Evolutionary conservation across 2,888 invertebrate genomes (phyloP).

Genomic region (Dicranocentrus wangi): DNA sequence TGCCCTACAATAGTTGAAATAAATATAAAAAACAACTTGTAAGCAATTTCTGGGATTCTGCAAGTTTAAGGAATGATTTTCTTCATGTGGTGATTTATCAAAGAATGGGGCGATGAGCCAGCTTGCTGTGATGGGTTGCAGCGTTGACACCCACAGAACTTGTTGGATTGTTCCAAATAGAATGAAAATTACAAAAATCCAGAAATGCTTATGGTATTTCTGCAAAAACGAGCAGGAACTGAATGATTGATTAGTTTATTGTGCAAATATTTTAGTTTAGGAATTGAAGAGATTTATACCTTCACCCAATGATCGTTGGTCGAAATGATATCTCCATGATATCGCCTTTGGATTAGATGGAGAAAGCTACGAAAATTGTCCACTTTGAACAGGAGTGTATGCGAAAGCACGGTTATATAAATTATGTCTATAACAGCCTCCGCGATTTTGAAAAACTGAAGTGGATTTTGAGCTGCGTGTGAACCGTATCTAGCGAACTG

Average conservation of each 20-base stretch:
- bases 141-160: too few species aligned
- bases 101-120: background rate
- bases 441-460: background rate
- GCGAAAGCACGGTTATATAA: too few species aligned
- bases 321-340: background rate
- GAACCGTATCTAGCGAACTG: background rate
- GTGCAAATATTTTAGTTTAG: background rate
- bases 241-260: background rate
- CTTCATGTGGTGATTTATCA: background rate
- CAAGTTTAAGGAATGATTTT: background rate
- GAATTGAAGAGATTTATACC: background rate
- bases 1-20: background rate
- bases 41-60: background rate
- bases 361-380: background rate
- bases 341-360: background rate
- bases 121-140: too few species aligned
- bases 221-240: background rate
- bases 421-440: background rate
- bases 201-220: background rate
- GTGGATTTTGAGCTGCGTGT: background rate
- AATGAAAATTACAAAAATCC: background rate
- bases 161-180: too few species aligned
- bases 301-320: background rate
- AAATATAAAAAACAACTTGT: background rate
- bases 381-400: background rate